Percentiles rank a stretch among this genome's conserved stretches.
Conservation (phyloP, 2,888 invertebrate genomes). For the Aspidiotus destructor region DNA sequence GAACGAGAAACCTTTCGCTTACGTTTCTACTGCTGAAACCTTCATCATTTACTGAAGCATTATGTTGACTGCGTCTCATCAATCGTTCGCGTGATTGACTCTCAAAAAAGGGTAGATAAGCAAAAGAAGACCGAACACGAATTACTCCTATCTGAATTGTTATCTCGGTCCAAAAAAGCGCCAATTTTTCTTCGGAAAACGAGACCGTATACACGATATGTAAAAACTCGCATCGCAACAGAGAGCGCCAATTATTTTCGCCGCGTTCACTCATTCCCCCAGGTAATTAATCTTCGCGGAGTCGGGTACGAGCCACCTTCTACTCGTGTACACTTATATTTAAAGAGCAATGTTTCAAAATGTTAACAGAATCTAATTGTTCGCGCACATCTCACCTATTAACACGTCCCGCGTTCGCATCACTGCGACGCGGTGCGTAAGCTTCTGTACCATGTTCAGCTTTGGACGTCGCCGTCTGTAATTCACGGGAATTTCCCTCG, state of each 20-base stretch:
- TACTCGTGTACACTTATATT: not conserved
- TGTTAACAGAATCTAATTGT: conserved; percentile 31
- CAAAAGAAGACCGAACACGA: no score
- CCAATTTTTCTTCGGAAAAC: no score
- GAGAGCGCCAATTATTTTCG: conserved; percentile 8
- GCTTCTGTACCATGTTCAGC: no score
- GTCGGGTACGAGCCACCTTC: not conserved
- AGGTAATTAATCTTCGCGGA: conserved; percentile 25
- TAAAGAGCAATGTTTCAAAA: conserved; percentile 28
- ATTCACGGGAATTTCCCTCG: no score
- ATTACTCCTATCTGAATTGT: no score
- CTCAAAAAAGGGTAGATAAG: no score
- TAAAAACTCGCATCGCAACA: not conserved
- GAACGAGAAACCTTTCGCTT: not conserved
- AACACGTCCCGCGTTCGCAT: conserved; percentile 14
- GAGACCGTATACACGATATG: not conserved
- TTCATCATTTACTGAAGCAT: no score
- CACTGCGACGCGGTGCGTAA: no score
- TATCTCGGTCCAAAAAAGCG: no score
- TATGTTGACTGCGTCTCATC: no score
- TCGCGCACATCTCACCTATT: conserved; percentile 27
- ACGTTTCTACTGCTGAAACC: not conserved
- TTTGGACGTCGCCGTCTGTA: no score
- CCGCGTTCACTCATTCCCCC: conserved; percentile 19
- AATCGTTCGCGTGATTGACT: no score